phyloP scores from a whole-genome alignment of 2,797 vertebrate species.

The Ptychadena robeensis region DNA sequence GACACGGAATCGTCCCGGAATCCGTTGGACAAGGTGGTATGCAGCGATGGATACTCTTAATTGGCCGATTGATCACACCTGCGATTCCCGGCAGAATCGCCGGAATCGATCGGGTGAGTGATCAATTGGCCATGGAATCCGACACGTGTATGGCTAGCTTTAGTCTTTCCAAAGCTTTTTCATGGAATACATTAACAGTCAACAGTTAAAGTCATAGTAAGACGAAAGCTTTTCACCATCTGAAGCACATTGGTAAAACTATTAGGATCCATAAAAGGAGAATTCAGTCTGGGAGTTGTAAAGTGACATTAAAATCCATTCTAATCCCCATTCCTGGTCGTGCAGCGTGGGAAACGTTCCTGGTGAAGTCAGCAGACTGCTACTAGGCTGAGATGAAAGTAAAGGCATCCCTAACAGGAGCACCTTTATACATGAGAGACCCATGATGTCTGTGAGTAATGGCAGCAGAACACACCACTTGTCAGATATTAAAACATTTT shows the following conservation, averaged over 20 bases:
- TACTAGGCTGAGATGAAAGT: neutral
- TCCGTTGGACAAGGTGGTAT: no score
- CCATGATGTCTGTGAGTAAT: no score
- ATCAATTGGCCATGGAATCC: no score
- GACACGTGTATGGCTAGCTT: neutral
- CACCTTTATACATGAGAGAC: no score
- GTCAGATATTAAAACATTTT: no score
- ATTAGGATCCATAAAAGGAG: constrained; percentile 18
- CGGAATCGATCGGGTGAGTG: no score
- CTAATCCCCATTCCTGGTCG: neutral
- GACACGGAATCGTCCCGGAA: no score
- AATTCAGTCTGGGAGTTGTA: constrained; percentile 4
- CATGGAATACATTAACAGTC: neutral
- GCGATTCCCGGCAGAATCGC: no score
- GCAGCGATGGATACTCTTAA: no score
- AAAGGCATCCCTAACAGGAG: neutral
- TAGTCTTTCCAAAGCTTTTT: neutral
- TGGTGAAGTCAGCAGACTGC: neutral
- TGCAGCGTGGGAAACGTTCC: constrained; percentile 8
- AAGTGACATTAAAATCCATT: neutral
- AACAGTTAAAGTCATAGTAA: neutral
- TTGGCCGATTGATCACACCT: no score
- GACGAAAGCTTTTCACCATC: neutral
- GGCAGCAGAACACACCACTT: no score
- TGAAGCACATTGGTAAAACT: constrained; percentile 24